Base-by-base conservation (phyloP, 1,140 invertebrate genomes). In the Metaphire vulgaris region DNA sequence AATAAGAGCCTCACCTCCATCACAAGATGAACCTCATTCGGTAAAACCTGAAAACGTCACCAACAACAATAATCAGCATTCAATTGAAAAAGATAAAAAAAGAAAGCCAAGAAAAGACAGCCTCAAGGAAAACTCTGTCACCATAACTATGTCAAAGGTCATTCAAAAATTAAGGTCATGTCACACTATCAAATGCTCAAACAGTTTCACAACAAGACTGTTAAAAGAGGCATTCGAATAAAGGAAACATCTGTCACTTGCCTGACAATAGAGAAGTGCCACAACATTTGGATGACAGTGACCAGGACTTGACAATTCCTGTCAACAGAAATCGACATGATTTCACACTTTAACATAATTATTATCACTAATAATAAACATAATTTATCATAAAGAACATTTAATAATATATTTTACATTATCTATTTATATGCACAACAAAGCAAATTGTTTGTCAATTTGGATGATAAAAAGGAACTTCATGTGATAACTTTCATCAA, bases 1-100 rank as follows among this genome's bases (percentile, higher is more conserved):
- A 56, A 6, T 12, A 56, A 56, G 1, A 2, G 67, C 76, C 79
- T 79, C 77, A 92, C 92, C 90, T 97, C 96, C 95, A 98, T 98
- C 81, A 98, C 94, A 79, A 98, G 90, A 89, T 93, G 97, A 76
- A 99, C 95, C 89, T 97, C 92, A 81, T 92, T 90, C 80, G 91
- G 89, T 74, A 93, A 95, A 89, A 98, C 96, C 88, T 91, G 80
- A n/a, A n/a, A n/a, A n/a, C n/a, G n/a, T n/a, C n/a, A n/a, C n/a
- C n/a, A n/a, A n/a, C n/a, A n/a, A n/a, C n/a, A n/a, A n/a, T n/a
- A n/a, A n/a, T n/a, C 41, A 56, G 41, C 41, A 56, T 6, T 12
- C 6, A 56, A 6, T 12, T 12, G 21, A 56, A 56, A 6, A 56
- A 56, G 21, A 56, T 56, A 56, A 21, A 56, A 56, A 56, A 56